These are phyloP conservation scores for Colius striatus DNA, from an alignment of 2,113 vertebrate genomes.

Conservation along the genomic window DNA sequence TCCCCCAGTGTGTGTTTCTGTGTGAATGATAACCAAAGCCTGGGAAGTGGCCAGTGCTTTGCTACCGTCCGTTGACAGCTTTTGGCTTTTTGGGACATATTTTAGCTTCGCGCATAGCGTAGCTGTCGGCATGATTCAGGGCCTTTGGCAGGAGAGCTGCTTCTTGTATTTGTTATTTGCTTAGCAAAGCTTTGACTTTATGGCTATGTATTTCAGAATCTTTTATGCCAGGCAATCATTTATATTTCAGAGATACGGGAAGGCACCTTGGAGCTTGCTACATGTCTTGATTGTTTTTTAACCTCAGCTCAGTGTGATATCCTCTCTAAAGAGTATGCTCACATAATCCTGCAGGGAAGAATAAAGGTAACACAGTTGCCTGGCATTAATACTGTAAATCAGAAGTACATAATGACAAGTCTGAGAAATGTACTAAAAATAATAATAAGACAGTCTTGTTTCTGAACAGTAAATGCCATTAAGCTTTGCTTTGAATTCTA, in stretches of 20 bases:
- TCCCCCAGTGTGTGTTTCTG: neutral
- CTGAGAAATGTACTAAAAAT: constrained; percentile 52
- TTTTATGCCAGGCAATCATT: constrained; percentile 55
- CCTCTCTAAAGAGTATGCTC: constrained; percentile 52
- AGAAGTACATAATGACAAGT: constrained; percentile 25
- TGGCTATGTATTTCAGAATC: constrained; percentile 67
- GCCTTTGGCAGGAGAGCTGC: constrained; percentile 44
- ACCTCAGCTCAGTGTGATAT: constrained; percentile 43
- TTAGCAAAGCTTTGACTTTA: constrained; percentile 68
- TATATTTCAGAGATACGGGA: constrained; percentile 40
- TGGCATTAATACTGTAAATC: constrained; percentile 52
- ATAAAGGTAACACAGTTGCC: constrained; percentile 39
- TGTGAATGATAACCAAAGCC: neutral
- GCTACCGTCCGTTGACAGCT: constrained; percentile 21
- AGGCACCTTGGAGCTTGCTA: constrained; percentile 44
- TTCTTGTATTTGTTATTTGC: constrained; percentile 69
- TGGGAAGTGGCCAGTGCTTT: neutral
- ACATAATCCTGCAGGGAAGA: constrained; percentile 33
- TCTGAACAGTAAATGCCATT: constrained; percentile 9
- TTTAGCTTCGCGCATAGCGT: neutral
- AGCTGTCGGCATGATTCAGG: constrained; percentile 62
- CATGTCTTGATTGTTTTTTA: constrained; percentile 57
- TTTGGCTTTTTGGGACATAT: constrained; percentile 24
- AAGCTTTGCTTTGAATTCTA: constrained; percentile 12
- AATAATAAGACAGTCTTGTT: constrained; percentile 14